Evolutionary conservation across 2,888 invertebrate genomes (phyloP).

Genomic region (Metopia argyrocephala): DNA sequence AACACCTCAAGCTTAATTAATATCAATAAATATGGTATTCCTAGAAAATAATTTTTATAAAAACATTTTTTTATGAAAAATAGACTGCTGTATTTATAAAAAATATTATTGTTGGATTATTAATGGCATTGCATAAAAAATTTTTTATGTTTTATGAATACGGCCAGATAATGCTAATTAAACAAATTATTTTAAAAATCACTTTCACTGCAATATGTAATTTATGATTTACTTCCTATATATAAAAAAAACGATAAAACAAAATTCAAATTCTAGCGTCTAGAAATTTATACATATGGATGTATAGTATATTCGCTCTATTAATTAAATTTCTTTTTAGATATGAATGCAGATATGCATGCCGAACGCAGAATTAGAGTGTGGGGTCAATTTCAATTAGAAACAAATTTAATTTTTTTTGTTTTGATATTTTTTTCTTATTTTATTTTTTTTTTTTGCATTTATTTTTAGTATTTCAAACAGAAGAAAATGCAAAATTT

Average conservation of each 20-base stretch:
- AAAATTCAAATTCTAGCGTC: background rate
- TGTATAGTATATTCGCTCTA: no score
- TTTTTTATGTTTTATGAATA: no score
- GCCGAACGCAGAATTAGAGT: background rate
- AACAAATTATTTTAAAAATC: background rate
- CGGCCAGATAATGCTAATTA: no score
- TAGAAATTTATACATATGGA: background rate
- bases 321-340: background rate
- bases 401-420: background rate
- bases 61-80: no score
- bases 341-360: background rate
- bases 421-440: background rate
- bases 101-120: no score
- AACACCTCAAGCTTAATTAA: no score
- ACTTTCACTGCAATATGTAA: background rate
- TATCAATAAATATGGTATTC: no score
- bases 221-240: background rate
- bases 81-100: no score
- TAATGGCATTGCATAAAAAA: no score
- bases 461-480: conserved; percentile 29
- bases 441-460: background rate
- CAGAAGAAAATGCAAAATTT: conserved; percentile 7
- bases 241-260: background rate
- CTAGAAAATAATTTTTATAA: no score
- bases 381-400: conserved; percentile 28